Percentiles rank a stretch among this genome's conserved stretches.
Evolutionary conservation across 2,888 invertebrate genomes (phyloP).

Genomic region (Strigamia transsilvanica): DNA sequence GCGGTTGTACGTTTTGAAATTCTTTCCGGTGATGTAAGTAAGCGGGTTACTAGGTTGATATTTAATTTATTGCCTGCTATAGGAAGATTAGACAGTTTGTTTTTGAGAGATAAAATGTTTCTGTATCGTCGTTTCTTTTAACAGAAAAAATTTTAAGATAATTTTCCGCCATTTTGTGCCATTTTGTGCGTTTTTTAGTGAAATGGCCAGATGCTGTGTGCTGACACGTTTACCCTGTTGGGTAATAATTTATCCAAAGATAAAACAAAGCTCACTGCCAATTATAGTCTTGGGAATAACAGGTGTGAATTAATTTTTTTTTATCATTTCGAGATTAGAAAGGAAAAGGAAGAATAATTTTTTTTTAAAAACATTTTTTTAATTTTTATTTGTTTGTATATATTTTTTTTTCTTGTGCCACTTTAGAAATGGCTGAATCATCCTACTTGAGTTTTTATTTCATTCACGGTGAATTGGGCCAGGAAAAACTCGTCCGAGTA

Average conservation of each 20-base stretch:
- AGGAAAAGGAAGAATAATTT: not conserved
- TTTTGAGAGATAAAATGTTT: too few species aligned
- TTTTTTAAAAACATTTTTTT: not conserved
- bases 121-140: too few species aligned
- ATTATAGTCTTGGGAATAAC: not conserved
- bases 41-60: conserved; percentile 21
- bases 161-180: not conserved
- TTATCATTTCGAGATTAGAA: not conserved
- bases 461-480: conserved; percentile 5
- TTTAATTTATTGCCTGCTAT: not conserved
- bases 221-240: conserved; percentile 21
- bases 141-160: not conserved
- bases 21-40: not conserved
- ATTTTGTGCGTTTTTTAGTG: not conserved
- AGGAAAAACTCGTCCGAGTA: not conserved
- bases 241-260: conserved; percentile 12
- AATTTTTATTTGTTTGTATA: not conserved
- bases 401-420: not conserved
- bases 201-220: conserved; percentile 16
- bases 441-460: not conserved
- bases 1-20: not conserved
- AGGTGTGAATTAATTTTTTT: conserved; percentile 23
- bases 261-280: not conserved
- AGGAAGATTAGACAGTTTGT: not conserved
- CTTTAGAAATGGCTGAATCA: conserved; percentile 12